Evolutionary conservation across 2,113 vertebrate species (phyloP).

Genomic region (Rhinoderma darwinii): DNA sequence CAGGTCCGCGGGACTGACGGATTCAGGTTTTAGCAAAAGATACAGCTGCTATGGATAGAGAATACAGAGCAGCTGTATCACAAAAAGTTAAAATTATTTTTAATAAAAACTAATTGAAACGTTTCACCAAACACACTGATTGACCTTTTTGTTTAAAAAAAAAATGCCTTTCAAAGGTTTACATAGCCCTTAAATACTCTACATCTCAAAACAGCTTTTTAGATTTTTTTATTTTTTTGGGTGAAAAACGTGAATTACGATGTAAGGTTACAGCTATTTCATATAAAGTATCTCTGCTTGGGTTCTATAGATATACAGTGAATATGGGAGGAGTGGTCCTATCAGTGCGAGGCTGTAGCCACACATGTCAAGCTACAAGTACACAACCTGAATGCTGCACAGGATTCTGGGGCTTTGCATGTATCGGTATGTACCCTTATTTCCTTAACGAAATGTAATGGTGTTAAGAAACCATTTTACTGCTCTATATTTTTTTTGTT

Average conservation of each 20-base stretch:
- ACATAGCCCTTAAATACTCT: too few species aligned
- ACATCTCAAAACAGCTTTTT: too few species aligned
- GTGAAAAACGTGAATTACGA: too few species aligned
- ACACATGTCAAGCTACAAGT: slow-evolving; percentile 72
- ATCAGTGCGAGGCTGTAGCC: slow-evolving; percentile 78
- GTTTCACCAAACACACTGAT: too few species aligned
- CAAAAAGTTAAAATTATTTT: too few species aligned
- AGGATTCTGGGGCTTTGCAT: slow-evolving; percentile 85
- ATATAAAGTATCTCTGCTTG: neutral
- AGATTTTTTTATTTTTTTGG: neutral
- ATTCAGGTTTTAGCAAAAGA: too few species aligned
- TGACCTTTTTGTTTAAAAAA: too few species aligned
- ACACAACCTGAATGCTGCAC: slow-evolving; percentile 82
- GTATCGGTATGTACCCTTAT: slow-evolving; percentile 76
- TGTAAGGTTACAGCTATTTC: neutral
- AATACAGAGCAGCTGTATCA: too few species aligned
- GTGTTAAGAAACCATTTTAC: neutral
- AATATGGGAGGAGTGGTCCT: slow-evolving; percentile 72
- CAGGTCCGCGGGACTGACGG: too few species aligned
- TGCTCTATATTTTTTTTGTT: neutral
- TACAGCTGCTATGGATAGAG: too few species aligned
- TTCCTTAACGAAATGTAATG: neutral
- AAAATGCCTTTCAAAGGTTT: too few species aligned
- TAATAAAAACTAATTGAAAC: too few species aligned
- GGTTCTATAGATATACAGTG: slow-evolving; percentile 79